These are phyloP conservation scores for Thaleichthys pacificus DNA, from an alignment of 2,797 vertebrate genomes.

Conservation along the genomic window DNA sequence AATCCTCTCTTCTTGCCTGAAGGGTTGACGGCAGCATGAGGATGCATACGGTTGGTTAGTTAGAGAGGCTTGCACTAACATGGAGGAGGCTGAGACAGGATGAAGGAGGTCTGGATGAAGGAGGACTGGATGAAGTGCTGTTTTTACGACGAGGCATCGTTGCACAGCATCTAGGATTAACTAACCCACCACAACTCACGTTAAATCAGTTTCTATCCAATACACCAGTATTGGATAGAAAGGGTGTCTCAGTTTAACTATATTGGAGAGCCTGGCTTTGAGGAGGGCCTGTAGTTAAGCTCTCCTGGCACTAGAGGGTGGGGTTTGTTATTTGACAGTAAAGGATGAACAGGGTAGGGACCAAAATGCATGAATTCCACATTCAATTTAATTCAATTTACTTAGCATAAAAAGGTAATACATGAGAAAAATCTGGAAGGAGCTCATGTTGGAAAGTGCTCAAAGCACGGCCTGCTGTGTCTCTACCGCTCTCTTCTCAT, in stretches of 20 bases:
- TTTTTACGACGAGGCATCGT: not conserved
- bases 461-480: not conserved
- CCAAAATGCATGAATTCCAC: not conserved
- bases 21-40: not conserved
- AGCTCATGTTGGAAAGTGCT: not conserved
- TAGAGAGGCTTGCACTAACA: slow-evolving; percentile 1
- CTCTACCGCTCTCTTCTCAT: not conserved
- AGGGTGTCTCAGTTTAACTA: not conserved
- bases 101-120: slow-evolving; percentile 24
- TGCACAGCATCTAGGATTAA: not conserved
- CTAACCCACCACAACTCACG: not conserved
- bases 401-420: too few relatives aligned
- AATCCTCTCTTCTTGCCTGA: not conserved
- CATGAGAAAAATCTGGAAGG: too few relatives aligned
- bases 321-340: not conserved
- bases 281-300: not conserved
- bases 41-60: not conserved
- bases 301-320: not conserved
- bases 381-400: not conserved
- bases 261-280: not conserved
- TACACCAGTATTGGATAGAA: too few relatives aligned
- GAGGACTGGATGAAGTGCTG: slow-evolving; percentile 20
- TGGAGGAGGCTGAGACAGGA: slow-evolving; percentile 11
- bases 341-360: not conserved
- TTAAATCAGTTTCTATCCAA: not conserved